phyloP scores from a whole-genome alignment of 2,888 invertebrate genomes.

The Argynnis bischoffii region DNA sequence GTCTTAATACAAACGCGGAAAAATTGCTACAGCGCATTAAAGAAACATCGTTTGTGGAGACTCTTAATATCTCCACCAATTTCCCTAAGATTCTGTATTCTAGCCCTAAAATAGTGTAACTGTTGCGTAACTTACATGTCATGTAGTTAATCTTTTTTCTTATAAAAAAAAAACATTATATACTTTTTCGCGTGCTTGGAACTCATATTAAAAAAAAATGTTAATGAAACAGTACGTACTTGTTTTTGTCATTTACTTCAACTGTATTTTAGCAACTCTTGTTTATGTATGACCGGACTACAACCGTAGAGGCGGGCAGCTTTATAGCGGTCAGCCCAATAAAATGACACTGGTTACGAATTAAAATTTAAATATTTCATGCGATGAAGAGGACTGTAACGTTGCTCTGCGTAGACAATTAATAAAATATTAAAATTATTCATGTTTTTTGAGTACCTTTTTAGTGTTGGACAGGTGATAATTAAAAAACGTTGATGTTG shows the following conservation, averaged over 20 bases:
- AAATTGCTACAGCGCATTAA: too few relatives aligned
- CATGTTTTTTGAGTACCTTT: background rate
- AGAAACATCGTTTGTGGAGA: too few relatives aligned
- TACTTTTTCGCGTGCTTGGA: too few relatives aligned
- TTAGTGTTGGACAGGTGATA: background rate
- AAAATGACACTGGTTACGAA: constrained; percentile 54
- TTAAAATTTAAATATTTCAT: constrained; percentile 58
- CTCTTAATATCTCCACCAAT: too few relatives aligned
- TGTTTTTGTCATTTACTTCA: background rate
- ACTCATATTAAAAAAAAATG: too few relatives aligned
- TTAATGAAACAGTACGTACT: background rate
- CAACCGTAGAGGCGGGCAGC: constrained; percentile 57
- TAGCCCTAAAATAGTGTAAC: too few relatives aligned
- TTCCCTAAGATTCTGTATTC: too few relatives aligned
- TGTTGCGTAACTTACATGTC: too few relatives aligned
- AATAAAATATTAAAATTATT: background rate
- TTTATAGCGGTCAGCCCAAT: constrained; percentile 61
- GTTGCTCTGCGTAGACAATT: background rate
- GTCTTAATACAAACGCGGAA: too few relatives aligned
- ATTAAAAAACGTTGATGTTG: too few relatives aligned
- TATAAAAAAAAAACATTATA: too few relatives aligned
- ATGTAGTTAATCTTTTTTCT: too few relatives aligned
- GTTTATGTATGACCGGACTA: constrained; percentile 9
- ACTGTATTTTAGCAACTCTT: constrained; percentile 6
- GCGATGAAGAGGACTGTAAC: background rate